Evolutionary conservation across 1,140 invertebrate genomes (phyloP).

Genomic region (Schlechtendalia chinensis): DNA sequence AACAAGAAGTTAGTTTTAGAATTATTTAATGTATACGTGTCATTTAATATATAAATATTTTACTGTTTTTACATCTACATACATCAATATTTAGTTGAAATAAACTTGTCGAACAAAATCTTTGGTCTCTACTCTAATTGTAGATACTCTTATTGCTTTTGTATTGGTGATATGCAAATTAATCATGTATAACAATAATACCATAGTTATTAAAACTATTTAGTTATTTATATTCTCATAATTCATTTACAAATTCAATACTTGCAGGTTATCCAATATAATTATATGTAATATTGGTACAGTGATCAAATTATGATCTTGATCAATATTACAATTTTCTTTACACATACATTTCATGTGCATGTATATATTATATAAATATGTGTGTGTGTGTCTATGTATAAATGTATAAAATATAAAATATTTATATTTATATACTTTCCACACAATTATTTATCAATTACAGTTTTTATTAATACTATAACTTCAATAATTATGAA

Average conservation of each 20-base stretch:
- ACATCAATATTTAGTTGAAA: not conserved
- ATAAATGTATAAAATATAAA: not conserved
- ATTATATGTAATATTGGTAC: not conserved
- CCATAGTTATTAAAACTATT: not conserved
- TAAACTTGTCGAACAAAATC: slow-evolving; percentile 8
- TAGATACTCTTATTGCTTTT: not conserved
- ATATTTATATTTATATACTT: not conserved
- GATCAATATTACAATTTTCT: not conserved
- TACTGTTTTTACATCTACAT: not conserved
- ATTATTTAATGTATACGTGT: not conserved
- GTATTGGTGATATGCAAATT: not conserved
- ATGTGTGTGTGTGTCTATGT: not conserved
- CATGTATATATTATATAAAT: not conserved
- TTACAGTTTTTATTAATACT: not conserved
- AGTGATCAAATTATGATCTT: not conserved
- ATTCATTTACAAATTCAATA: too few species aligned
- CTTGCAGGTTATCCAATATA: slow-evolving; percentile 6
- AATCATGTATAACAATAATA: not conserved
- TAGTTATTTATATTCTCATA: not conserved
- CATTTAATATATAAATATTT: not conserved
- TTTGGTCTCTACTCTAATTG: too few species aligned
- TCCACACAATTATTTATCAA: not conserved
- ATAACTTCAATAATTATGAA: not conserved
- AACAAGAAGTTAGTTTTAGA: not conserved
- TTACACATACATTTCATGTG: not conserved